A percentile compares a stretch with the other conserved stretches of the same genome.
These are phyloP conservation scores for Orycteropus afer DNA, from an alignment of 2,113 vertebrate genomes.

Conservation along the genomic window DNA sequence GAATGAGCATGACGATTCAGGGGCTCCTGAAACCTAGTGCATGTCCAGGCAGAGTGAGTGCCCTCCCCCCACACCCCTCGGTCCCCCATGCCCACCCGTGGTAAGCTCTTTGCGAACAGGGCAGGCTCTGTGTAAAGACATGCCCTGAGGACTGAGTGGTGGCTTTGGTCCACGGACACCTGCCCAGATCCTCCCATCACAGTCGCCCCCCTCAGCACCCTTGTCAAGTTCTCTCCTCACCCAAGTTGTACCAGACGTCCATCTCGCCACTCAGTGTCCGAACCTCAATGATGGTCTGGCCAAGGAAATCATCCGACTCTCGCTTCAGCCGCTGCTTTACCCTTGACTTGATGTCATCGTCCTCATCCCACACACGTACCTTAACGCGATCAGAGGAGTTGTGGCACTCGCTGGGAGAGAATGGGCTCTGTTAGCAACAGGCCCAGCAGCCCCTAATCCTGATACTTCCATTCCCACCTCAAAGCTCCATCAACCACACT, in stretches of 20 bases:
- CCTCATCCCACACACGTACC: slow-evolving; percentile 99
- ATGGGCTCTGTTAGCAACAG: background rate
- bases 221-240: slow-evolving; percentile 85
- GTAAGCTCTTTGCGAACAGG: background rate
- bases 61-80: background rate
- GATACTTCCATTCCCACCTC: background rate
- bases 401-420: slow-evolving; percentile 95
- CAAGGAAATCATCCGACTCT: slow-evolving; percentile 98
- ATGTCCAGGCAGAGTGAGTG: background rate
- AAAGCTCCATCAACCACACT: background rate
- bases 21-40: background rate
- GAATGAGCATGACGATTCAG: background rate
- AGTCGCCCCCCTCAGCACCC: background rate
- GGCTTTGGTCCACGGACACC: background rate
- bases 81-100: background rate
- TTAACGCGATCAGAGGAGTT: slow-evolving; percentile 99
- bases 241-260: slow-evolving; percentile 99
- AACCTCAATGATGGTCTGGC: slow-evolving; percentile 99
- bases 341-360: slow-evolving; percentile 98
- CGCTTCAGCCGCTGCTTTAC: slow-evolving; percentile 98
- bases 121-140: background rate
- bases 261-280: slow-evolving; percentile 98
- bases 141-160: background rate
- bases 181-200: background rate
- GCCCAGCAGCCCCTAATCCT: background rate